Conservation (phyloP, 2,888 invertebrate species). For the Boloria euphrosyne region DNA sequence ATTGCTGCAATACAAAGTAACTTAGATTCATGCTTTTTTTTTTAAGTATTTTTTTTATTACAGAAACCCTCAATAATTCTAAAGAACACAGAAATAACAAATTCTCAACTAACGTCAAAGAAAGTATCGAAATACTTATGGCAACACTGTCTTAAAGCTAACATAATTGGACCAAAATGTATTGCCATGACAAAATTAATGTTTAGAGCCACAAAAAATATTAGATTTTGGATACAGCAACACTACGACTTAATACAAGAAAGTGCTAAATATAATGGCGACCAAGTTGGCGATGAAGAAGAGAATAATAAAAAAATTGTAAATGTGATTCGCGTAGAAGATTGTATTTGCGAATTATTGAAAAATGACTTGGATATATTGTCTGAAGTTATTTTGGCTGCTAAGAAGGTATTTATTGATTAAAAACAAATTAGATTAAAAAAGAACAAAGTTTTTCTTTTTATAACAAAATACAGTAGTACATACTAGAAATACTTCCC, state of each 20-base stretch:
- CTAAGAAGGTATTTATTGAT: conserved; percentile 63
- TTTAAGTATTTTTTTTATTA: conserved; percentile 37
- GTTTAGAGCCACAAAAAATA: conserved; percentile 58
- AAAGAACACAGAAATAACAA: conserved; percentile 50
- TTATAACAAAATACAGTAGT: no score
- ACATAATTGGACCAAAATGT: conserved; percentile 68
- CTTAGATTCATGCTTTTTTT: no score
- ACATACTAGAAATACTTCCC: no score
- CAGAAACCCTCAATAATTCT: conserved; percentile 61
- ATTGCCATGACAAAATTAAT: conserved; percentile 62
- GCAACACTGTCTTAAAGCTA: conserved; percentile 63
- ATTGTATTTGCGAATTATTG: conserved; percentile 62
- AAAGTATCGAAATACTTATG: conserved; percentile 63
- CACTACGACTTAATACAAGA: conserved; percentile 53
- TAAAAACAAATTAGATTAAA: background rate
- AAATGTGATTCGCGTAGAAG: conserved; percentile 54
- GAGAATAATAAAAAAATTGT: conserved; percentile 29
- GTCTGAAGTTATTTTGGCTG: conserved; percentile 67
- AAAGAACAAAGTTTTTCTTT: background rate
- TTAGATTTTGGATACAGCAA: conserved; percentile 65
- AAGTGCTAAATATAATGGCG: conserved; percentile 45
- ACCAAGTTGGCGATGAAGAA: conserved; percentile 42
- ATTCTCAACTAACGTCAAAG: conserved; percentile 52
- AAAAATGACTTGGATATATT: conserved; percentile 63
- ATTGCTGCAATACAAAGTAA: no score